These are phyloP conservation scores for Nannobrachium achirus DNA, from an alignment of 2,113 vertebrate species.

Conservation along the genomic window DNA sequence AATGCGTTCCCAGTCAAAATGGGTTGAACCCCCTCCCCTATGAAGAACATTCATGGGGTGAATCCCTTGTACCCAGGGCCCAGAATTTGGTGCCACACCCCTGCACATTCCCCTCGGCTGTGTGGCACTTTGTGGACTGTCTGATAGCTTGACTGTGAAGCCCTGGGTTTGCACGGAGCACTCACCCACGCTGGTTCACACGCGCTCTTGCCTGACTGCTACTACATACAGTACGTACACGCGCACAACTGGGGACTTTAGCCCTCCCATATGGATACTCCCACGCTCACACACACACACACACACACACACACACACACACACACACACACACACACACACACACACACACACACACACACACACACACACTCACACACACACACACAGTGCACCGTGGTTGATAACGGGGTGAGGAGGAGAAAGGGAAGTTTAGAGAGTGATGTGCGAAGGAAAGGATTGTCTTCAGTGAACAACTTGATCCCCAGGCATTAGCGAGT, in stretches of 20 bases:
- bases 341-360: constrained; percentile 64
- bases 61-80: too few species aligned
- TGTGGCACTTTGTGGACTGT: constrained; percentile 1
- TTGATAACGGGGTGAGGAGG: neutral
- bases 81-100: too few species aligned
- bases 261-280: neutral
- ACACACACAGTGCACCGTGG: constrained; percentile 26
- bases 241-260: neutral
- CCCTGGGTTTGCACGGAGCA: constrained; percentile 35
- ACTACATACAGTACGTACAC: neutral
- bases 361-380: constrained; percentile 51
- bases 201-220: constrained; percentile 63
- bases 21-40: too few species aligned
- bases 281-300: neutral
- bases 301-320: constrained; percentile 37
- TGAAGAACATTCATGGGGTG: too few species aligned
- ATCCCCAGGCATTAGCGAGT: constrained; percentile 46
- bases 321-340: constrained; percentile 66
- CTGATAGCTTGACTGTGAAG: constrained; percentile 46
- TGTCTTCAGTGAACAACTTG: constrained; percentile 53
- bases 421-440: constrained; percentile 11
- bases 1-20: too few species aligned
- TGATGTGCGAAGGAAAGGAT: constrained; percentile 23
- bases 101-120: too few species aligned
- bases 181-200: constrained; percentile 59